Percentiles rank a stretch among this genome's conserved stretches.
phyloP scores from a whole-genome alignment of 1,140 invertebrate genomes.

The Lordiphosa stackelbergi region DNA sequence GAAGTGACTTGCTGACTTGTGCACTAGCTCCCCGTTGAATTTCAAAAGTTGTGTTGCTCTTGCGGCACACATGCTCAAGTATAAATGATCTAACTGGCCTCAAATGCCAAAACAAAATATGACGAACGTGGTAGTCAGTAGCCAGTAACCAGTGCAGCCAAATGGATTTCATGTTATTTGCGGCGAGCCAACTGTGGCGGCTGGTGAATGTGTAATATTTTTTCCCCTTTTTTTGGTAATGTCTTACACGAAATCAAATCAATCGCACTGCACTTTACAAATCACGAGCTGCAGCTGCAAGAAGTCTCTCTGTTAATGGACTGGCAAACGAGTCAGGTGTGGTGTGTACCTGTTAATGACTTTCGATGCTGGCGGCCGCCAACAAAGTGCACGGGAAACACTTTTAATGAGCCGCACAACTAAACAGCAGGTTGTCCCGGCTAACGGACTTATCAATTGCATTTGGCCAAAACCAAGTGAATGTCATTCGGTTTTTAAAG shows the following conservation, averaged over 20 bases:
- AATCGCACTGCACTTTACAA: constrained; percentile 52
- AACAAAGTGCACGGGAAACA: constrained; percentile 45
- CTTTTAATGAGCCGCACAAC: constrained; percentile 46
- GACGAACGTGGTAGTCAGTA: constrained; percentile 23
- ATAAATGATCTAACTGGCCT: no score
- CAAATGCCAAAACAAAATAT: constrained; percentile 19
- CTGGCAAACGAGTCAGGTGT: constrained; percentile 40
- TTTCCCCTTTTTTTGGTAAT: constrained; percentile 19
- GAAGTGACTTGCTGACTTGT: no score
- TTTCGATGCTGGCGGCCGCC: constrained; percentile 50
- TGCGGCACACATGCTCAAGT: no score
- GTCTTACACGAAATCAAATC: constrained; percentile 41
- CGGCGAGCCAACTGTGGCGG: constrained; percentile 10
- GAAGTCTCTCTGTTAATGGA: constrained; percentile 40
- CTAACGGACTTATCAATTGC: constrained; percentile 28
- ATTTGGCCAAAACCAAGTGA: constrained; percentile 31
- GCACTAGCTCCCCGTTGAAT: no score
- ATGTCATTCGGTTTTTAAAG: constrained; percentile 47
- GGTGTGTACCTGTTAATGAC: constrained; percentile 56
- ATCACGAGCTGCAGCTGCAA: constrained; percentile 49
- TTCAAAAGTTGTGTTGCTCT: no score
- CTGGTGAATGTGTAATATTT: constrained; percentile 52
- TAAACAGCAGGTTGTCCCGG: constrained; percentile 18
- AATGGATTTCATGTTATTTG: constrained; percentile 37
- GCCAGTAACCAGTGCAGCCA: constrained; percentile 19